Conservation (phyloP, 2,113 vertebrate species). For the Oxyura jamaicensis region DNA sequence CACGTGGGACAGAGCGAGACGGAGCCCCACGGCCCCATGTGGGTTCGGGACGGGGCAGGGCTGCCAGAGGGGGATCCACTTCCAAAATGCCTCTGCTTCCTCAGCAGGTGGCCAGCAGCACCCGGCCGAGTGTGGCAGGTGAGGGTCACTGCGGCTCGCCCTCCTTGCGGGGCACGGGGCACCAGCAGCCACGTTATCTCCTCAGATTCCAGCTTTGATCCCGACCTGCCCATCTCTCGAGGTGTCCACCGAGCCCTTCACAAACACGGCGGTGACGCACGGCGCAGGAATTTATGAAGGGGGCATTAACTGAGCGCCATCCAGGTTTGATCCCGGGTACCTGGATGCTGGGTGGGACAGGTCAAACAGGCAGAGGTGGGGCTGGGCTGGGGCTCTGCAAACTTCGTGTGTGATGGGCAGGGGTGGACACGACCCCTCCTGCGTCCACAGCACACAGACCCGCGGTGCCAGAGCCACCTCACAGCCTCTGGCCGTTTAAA, state of each 20-base stretch:
- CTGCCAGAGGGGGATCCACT: neutral
- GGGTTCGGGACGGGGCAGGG: neutral
- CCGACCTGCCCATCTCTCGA: neutral
- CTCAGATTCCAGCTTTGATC: conserved; percentile 41
- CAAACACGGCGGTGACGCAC: neutral
- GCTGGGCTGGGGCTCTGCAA: neutral
- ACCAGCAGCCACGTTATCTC: neutral
- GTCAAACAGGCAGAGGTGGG: neutral
- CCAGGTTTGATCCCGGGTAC: neutral
- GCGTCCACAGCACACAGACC: neutral
- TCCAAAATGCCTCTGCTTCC: neutral
- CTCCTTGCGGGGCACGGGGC: neutral
- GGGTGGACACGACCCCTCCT: neutral
- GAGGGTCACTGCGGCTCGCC: accelerated
- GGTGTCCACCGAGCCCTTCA: neutral
- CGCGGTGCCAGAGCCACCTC: neutral
- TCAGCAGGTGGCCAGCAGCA: neutral
- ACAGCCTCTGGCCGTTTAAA: neutral
- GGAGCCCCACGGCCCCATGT: neutral
- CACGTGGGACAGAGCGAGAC: neutral
- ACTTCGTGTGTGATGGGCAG: neutral
- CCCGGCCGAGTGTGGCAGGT: neutral
- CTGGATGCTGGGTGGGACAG: neutral
- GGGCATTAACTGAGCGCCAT: neutral
- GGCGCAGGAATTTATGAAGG: conserved; percentile 50